Conservation (phyloP, 2,113 vertebrate species). For the Probosciger aterrimus region DNA sequence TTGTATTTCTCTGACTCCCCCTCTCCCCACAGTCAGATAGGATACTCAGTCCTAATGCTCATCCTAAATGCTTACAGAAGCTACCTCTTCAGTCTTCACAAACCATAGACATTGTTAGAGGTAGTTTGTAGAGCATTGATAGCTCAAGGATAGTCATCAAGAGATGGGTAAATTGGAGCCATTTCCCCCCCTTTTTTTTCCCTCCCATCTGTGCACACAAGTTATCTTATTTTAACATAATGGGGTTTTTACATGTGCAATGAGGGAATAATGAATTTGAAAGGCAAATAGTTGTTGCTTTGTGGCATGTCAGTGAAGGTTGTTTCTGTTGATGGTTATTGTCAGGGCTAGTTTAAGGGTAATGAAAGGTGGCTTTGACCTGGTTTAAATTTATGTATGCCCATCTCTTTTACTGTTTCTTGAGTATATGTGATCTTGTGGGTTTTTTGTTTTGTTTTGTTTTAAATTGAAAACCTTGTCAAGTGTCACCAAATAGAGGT, state of each 20-base stretch:
- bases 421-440: background rate
- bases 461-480: background rate
- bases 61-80: background rate
- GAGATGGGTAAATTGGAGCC: background rate
- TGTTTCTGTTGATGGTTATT: background rate
- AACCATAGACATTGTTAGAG: background rate
- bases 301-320: background rate
- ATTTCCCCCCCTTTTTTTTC: background rate
- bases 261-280: background rate
- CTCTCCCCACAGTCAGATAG: background rate
- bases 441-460: background rate
- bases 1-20: background rate
- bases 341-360: background rate
- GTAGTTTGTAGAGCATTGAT: background rate
- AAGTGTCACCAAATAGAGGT: background rate
- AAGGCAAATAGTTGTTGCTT: background rate
- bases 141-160: background rate
- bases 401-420: background rate
- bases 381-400: background rate
- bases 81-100: background rate
- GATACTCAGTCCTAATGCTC: background rate
- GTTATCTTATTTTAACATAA: background rate
- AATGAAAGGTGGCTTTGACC: background rate
- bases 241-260: background rate
- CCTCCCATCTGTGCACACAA: background rate